Base-by-base conservation (phyloP, 2,888 invertebrate genomes). In the Pimpla rufipes region DNA sequence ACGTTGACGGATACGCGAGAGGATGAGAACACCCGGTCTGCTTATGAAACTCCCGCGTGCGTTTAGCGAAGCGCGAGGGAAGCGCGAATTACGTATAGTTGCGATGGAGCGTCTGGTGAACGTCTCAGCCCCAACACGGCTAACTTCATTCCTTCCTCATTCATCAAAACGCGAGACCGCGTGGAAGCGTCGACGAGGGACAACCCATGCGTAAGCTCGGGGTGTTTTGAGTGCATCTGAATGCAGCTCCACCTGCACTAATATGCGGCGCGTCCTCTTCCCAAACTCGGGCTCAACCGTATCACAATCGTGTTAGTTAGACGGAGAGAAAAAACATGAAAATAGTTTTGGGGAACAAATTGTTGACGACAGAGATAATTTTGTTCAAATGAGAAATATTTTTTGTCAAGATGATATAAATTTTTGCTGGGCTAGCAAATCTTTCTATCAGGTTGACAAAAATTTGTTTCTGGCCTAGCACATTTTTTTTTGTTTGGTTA, bases 21-120 rank as follows among this genome's bases (percentile, higher is more conserved):
- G 11, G 11, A 50, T 50, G 47, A 50, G 16, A 29, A 21, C 21
- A 29, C 5, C 5, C 29, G 29, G 29, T 29, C 29, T 29, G 29
- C 13, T 68, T 35, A 35, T 50, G 70, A 70, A 29, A 42, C 8
- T 57, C 57, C 57, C 52, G 70, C 13, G 71, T 18, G 71, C 37
- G 13, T 37, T 70, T 37, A 23, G 57, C 45, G 23, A 71, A 29
- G 71, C 23, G 37, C 68, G 16, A 55, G 13, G 57, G 57, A 45
- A 40, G 11, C 47, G 47, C 2, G 29, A 29, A 29, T n/a, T n/a
- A n/a, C n/a, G n/a, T n/a, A 5, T 5, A 21, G 23, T 4, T 5
- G 18, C 8, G 11, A 57, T 23, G 55, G 3, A 13, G 23, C 10
- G 11, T n/a, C 13, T 3, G 23, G 57, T 35, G 29, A n/a, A 29